These are phyloP conservation scores for Eurytoma adleriae DNA, from an alignment of 2,888 invertebrate genomes.

Conservation along the genomic window DNA sequence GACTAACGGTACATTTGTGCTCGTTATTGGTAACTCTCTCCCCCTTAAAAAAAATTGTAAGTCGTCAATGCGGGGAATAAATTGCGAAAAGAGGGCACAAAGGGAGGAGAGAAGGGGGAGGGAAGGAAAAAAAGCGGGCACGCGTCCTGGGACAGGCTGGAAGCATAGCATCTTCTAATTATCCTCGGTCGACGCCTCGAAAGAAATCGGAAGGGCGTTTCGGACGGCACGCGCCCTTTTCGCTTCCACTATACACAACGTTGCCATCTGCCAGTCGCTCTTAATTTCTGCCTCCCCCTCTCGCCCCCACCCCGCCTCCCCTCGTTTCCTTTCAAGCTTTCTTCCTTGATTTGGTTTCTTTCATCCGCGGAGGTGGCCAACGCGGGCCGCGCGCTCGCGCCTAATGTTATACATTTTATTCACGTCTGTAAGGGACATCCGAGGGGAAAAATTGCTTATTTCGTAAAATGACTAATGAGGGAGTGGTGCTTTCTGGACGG, in stretches of 20 bases:
- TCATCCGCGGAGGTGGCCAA: no score
- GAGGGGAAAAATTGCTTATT: slow-evolving; percentile 34
- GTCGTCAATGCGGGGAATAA: slow-evolving; percentile 12
- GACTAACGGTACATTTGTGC: slow-evolving; percentile 17
- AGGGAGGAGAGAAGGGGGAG: neutral
- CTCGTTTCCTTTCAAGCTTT: neutral
- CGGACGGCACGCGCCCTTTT: slow-evolving; percentile 62
- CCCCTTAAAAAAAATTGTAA: neutral
- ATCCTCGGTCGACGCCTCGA: slow-evolving; percentile 58
- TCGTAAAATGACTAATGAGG: slow-evolving; percentile 42
- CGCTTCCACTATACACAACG: slow-evolving; percentile 34
- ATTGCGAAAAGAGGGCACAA: slow-evolving; percentile 19
- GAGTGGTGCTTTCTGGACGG: neutral
- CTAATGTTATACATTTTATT: slow-evolving; percentile 40
- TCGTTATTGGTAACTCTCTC: slow-evolving; percentile 7
- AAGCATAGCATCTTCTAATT: slow-evolving; percentile 62
- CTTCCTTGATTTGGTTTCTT: no score
- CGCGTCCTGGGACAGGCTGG: slow-evolving; percentile 14
- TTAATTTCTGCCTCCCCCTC: slow-evolving; percentile 47
- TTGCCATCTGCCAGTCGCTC: slow-evolving; percentile 51
- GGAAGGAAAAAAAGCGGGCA: slow-evolving; percentile 5
- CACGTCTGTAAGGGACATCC: slow-evolving; percentile 12
- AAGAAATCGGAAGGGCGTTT: slow-evolving; percentile 63
- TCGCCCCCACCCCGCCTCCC: slow-evolving; percentile 10
- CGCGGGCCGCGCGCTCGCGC: neutral